Percentiles rank a stretch among this genome's conserved stretches.
These are phyloP conservation scores for Ovis aries DNA, from an alignment of 2,113 vertebrate species.

Conservation along the genomic window DNA sequence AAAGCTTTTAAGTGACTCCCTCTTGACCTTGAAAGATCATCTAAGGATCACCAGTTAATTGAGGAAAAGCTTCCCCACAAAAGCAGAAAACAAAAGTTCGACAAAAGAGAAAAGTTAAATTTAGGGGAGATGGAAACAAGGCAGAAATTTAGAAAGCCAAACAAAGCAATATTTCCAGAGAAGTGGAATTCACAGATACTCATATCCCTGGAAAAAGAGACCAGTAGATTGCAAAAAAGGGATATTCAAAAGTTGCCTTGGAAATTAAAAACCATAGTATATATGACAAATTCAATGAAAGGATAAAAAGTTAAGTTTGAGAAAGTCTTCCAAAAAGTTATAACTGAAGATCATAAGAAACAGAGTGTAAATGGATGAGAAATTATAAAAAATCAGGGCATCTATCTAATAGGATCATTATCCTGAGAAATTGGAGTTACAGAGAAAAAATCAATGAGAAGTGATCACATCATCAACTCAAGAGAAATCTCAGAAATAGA, in stretches of 20 bases:
- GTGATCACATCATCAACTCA: not conserved
- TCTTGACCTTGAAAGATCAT: not conserved
- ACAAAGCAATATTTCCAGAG: not conserved
- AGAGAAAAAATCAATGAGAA: not conserved
- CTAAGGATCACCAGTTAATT: not conserved
- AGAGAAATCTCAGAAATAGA: not conserved
- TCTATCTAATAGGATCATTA: not conserved
- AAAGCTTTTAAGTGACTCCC: not conserved
- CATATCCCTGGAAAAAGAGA: not conserved
- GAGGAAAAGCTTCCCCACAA: not conserved
- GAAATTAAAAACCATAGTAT: not conserved
- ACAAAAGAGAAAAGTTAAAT: not conserved
- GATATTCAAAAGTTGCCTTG: not conserved
- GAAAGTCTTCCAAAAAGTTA: not conserved
- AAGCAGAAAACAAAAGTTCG: not conserved
- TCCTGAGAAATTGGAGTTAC: not conserved
- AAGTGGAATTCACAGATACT: not conserved
- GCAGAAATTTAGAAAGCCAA: not conserved
- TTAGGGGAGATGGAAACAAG: not conserved
- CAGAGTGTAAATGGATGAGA: not conserved
- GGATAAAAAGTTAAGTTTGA: not conserved
- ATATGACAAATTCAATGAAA: not conserved
- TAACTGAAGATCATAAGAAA: not conserved
- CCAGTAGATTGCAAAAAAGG: not conserved
- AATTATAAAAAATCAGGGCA: not conserved